phyloP scores from a whole-genome alignment of 2,113 vertebrate genomes.

The Dunckerocampus dactyliophorus region DNA sequence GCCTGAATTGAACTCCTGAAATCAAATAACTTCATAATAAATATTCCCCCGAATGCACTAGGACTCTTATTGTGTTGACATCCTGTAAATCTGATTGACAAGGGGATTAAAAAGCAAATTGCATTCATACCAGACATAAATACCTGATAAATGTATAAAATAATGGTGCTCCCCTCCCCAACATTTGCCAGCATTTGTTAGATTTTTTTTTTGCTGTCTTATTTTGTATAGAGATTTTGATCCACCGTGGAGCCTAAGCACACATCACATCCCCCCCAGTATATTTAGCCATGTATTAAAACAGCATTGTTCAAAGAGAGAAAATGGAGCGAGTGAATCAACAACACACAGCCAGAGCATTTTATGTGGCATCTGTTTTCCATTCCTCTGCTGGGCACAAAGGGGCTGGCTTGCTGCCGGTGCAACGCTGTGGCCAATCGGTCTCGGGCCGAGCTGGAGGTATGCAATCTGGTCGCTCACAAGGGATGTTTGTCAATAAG shows the following conservation, averaged over 20 bases:
- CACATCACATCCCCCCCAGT: conserved; percentile 37
- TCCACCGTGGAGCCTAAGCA: conserved; percentile 20
- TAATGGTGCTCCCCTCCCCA: no score
- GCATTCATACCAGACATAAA: no score
- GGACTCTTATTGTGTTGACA: no score
- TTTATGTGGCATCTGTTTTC: conserved; percentile 77
- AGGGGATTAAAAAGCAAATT: no score
- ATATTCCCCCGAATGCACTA: no score
- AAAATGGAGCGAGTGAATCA: conserved; percentile 72
- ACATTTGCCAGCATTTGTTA: not conserved
- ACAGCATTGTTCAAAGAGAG: conserved; percentile 71
- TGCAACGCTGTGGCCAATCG: conserved; percentile 55
- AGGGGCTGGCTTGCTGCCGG: conserved; percentile 61
- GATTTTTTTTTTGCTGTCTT: not conserved
- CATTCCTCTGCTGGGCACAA: conserved; percentile 67
- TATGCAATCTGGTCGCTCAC: conserved; percentile 50
- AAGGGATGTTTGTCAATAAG: conserved; percentile 44
- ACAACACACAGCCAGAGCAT: conserved; percentile 69
- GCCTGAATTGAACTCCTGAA: no score
- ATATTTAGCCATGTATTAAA: conserved; percentile 63
- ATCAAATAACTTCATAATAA: no score
- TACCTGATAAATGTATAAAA: no score
- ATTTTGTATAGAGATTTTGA: conserved; percentile 13
- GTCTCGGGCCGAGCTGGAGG: conserved; percentile 56
- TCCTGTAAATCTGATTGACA: no score